Percentiles rank a stretch among this genome's conserved stretches.
Evolutionary conservation across 2,888 invertebrate species (phyloP).

Genomic region (Spilarctia lutea): DNA sequence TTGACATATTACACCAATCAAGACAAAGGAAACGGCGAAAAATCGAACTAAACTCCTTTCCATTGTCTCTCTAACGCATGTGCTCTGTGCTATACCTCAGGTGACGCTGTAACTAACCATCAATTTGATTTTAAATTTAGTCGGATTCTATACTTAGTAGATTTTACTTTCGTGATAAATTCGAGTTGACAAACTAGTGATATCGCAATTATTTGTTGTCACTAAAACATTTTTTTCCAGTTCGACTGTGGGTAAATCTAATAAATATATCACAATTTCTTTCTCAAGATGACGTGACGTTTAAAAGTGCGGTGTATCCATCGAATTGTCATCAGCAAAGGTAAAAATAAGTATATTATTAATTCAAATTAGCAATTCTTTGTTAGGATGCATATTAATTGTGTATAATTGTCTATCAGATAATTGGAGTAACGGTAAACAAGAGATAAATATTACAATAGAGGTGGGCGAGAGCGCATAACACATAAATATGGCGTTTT

Average conservation of each 20-base stretch:
- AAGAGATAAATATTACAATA: constrained; percentile 21
- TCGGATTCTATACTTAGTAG: constrained; percentile 27
- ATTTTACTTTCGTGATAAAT: constrained; percentile 18
- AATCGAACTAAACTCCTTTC: background rate
- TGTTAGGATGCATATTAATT: constrained; percentile 29
- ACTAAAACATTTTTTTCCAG: constrained; percentile 33
- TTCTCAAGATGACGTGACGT: constrained; percentile 57
- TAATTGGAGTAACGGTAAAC: constrained; percentile 29
- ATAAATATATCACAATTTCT: constrained; percentile 37
- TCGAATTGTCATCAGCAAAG: constrained; percentile 45
- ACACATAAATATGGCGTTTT: constrained; percentile 75
- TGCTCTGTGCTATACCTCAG: no score
- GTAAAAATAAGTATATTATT: constrained; percentile 42
- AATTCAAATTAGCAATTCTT: constrained; percentile 27
- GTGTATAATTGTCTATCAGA: constrained; percentile 34
- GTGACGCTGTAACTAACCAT: constrained; percentile 31
- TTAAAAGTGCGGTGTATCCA: constrained; percentile 36
- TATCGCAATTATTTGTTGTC: constrained; percentile 19
- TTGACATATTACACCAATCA: constrained; percentile 36
- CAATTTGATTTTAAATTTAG: constrained; percentile 6
- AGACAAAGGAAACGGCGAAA: constrained; percentile 11
- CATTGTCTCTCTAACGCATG: background rate
- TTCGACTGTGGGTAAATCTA: constrained; percentile 61
- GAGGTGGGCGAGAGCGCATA: constrained; percentile 15
- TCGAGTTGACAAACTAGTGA: constrained; percentile 13